A percentile compares a stretch with the other conserved stretches of the same genome.
These are phyloP conservation scores for Osmerus mordax DNA, from an alignment of 2,113 vertebrate genomes.

Conservation along the genomic window DNA sequence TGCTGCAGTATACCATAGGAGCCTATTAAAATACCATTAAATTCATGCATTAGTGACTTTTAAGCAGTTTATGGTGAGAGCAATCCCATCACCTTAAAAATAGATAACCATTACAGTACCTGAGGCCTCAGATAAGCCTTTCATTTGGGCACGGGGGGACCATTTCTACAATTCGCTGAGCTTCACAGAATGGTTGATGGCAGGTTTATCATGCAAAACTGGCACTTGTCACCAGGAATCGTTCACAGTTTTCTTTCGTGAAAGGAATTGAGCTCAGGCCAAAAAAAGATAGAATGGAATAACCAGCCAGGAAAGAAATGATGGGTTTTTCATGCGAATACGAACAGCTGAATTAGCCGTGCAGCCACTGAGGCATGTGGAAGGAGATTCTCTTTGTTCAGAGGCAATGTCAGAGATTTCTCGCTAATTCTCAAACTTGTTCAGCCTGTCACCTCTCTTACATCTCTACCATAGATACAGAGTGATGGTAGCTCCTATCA, in stretches of 20 bases:
- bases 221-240: conserved; percentile 27
- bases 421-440: conserved; percentile 29
- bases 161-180: not conserved
- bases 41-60: conserved; percentile 30
- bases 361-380: conserved; percentile 33
- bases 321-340: conserved; percentile 58
- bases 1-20: conserved; percentile 18
- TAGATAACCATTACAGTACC: conserved; percentile 53
- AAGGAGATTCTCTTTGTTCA: conserved; percentile 47
- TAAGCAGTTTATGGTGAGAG: conserved; percentile 33
- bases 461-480: conserved; percentile 28
- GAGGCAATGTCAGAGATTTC: conserved; percentile 42
- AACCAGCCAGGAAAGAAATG: conserved; percentile 54
- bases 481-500: not conserved
- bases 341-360: conserved; percentile 43
- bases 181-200: conserved; percentile 17
- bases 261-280: conserved; percentile 21
- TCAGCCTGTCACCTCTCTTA: conserved; percentile 50
- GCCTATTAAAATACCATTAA: conserved; percentile 37
- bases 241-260: conserved; percentile 28
- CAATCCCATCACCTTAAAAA: conserved; percentile 56
- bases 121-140: conserved; percentile 26
- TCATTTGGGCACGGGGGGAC: conserved; percentile 26
- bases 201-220: conserved; percentile 59
- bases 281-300: conserved; percentile 43